Evolutionary conservation across 92 coral and sea anemone genomes (phyloP).

Genomic region (Umimayanthus chanpuru): DNA sequence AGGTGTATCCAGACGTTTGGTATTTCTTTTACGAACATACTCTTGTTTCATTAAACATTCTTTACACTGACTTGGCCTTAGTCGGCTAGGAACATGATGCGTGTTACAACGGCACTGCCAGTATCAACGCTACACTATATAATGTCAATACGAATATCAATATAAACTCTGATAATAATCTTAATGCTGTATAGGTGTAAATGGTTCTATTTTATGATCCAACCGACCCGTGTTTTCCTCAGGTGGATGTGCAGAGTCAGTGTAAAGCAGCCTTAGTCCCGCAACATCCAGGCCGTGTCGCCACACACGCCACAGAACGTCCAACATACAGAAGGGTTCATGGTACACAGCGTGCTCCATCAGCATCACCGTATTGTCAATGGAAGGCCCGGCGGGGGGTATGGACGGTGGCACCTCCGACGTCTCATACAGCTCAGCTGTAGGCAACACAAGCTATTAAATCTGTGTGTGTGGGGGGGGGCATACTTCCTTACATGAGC

Average conservation of each 20-base stretch:
- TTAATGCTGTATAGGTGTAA: too few species aligned
- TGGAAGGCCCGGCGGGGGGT: slow-evolving; percentile 60
- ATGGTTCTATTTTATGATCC: background rate
- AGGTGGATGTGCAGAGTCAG: background rate
- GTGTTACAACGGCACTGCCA: too few species aligned
- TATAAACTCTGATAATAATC: too few species aligned
- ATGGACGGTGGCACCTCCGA: slow-evolving; percentile 32
- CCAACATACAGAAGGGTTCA: slow-evolving; percentile 84
- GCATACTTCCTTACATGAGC: too few species aligned
- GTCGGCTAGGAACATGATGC: too few species aligned
- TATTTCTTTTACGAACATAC: too few species aligned
- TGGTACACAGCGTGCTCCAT: slow-evolving; percentile 71
- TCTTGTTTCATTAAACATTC: too few species aligned
- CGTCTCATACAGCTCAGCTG: slow-evolving; percentile 13
- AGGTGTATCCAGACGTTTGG: too few species aligned
- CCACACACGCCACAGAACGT: slow-evolving; percentile 82
- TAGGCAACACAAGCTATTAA: background rate
- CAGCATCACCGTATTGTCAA: slow-evolving; percentile 78
- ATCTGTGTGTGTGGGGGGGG: too few species aligned
- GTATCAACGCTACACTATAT: too few species aligned
- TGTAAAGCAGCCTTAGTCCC: slow-evolving; percentile 76
- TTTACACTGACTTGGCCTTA: too few species aligned
- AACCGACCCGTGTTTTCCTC: slow-evolving; percentile 67
- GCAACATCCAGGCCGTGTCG: slow-evolving; percentile 79
- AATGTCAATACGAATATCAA: too few species aligned